Evolutionary conservation across 2,113 vertebrate species (phyloP), one percentile per base, ranked within the genome.

Genomic region (Rhea pennata): DNA sequence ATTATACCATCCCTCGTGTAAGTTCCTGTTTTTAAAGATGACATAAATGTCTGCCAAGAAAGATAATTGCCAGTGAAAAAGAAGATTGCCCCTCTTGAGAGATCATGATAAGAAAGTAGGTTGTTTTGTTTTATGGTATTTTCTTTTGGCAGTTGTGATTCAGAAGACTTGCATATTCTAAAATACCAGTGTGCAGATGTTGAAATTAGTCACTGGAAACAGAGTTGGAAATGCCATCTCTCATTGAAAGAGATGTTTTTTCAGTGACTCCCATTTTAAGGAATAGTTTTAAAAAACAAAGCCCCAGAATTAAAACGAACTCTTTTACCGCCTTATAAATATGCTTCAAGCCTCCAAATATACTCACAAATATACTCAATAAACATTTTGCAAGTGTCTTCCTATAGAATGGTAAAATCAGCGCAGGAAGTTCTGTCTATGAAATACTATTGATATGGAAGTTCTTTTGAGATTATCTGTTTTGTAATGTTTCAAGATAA

Each of bases 401-500:
- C 76, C 77, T 62, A 46, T 31, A 73, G 40, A 87, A 82, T 59
- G 64, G 84, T 53, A 92, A 54, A 97, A 92, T 26, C 81, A 39
- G 84, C 66, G 54, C 4, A 1, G 71, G 67, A 92, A 74, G 67
- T 85, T 51, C 54, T 50, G 19, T 73, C 74, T 89, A 26, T 50
- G 67, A 46, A 77, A 61, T 83, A 85, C 53, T 73, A 96, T 62
- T 84, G 81, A 87, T 93, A 76, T 2, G 36, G 62, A 79, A 2
- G 8, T 51, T 89, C 66, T 87, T 88, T 74, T 79, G 83, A 87
- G 77, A 79, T 75, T 91, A 11, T 70, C 88, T 84, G 86, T 94
- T 65, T 88, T 91, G 59, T 83, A 94, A 13, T 8, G 29, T 91
- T 97, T 95, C 39, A 84, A 72, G 82, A 92, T 95, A 93, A 94